A percentile compares a stretch with the other conserved stretches of the same genome.
phyloP scores from a whole-genome alignment of 2,888 invertebrate species.

The Encarsia formosa region DNA sequence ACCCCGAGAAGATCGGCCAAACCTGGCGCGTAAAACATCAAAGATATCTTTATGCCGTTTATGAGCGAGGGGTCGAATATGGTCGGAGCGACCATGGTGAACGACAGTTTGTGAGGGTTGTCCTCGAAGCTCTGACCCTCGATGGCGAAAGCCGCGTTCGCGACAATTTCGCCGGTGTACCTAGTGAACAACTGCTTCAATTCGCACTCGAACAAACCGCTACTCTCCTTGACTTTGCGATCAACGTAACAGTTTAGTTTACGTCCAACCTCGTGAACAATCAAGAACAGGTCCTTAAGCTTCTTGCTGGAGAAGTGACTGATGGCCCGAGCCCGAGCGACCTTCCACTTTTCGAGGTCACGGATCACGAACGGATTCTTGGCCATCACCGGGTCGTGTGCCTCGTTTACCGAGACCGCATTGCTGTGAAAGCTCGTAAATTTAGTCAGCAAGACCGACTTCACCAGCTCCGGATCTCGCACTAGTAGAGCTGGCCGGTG shows the following conservation, averaged over 20 bases:
- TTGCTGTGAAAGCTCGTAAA: conserved; percentile 9
- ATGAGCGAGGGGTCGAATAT: conserved; percentile 31
- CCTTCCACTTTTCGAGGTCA: conserved; percentile 5
- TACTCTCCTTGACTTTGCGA: neutral
- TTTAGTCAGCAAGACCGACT: neutral
- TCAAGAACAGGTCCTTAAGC: neutral
- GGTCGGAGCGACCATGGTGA: conserved; percentile 16
- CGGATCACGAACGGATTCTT: conserved; percentile 14
- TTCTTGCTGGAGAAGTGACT: conserved; percentile 14
- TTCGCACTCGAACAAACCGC: conserved; percentile 27
- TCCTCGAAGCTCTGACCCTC: too few relatives aligned
- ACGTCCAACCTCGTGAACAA: neutral
- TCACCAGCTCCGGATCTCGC: conserved; percentile 7
- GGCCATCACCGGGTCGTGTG: conserved; percentile 1
- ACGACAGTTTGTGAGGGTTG: conserved; percentile 7
- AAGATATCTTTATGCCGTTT: conserved; percentile 10
- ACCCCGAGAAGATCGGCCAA: conserved; percentile 20
- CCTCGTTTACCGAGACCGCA: neutral
- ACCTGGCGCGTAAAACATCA: conserved; percentile 25
- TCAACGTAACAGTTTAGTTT: conserved; percentile 10
- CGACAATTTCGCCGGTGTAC: conserved; percentile 37
- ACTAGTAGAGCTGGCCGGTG: neutral
- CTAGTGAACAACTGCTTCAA: conserved; percentile 30
- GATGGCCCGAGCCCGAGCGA: neutral
- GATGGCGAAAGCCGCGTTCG: conserved; percentile 34